Evolutionary conservation across 2,888 invertebrate species (phyloP).

Genomic region (Taphrorychus bicolor): DNA sequence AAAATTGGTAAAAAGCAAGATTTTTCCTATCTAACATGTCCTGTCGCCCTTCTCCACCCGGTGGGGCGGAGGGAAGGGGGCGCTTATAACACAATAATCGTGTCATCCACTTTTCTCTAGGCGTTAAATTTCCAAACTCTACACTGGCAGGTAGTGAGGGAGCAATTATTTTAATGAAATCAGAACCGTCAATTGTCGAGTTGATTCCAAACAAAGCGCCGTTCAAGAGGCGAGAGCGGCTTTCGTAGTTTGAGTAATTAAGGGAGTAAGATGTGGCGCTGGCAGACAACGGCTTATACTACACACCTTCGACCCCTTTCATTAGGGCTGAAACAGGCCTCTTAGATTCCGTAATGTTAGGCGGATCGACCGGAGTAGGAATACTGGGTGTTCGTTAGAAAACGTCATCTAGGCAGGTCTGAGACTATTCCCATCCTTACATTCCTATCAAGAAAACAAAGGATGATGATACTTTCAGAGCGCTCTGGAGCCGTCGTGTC

Average conservation of each 20-base stretch:
- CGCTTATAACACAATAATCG: not conserved
- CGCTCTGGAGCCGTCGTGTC: too few species aligned
- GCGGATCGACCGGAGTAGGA: too few species aligned
- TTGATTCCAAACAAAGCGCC: slow-evolving; percentile 39
- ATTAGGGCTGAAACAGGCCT: not conserved
- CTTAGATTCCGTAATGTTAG: not conserved
- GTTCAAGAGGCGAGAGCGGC: slow-evolving; percentile 27
- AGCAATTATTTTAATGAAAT: slow-evolving; percentile 40
- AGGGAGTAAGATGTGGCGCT: slow-evolving; percentile 20
- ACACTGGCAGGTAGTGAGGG: not conserved
- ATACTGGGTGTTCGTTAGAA: too few species aligned
- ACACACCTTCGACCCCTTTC: slow-evolving; percentile 8
- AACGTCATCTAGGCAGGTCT: too few species aligned
- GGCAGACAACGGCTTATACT: slow-evolving; percentile 18
- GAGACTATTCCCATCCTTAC: too few species aligned
- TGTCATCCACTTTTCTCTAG: not conserved
- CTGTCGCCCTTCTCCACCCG: too few species aligned
- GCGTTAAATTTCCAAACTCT: not conserved
- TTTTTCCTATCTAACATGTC: too few species aligned
- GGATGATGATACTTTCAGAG: too few species aligned
- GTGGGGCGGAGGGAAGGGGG: too few species aligned
- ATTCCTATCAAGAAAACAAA: too few species aligned
- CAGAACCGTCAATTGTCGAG: slow-evolving; percentile 39
- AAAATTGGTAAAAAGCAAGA: too few species aligned
- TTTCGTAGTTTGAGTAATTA: slow-evolving; percentile 34